Base-by-base conservation (phyloP, 2,113 vertebrate genomes). In the Ptyas mucosa region DNA sequence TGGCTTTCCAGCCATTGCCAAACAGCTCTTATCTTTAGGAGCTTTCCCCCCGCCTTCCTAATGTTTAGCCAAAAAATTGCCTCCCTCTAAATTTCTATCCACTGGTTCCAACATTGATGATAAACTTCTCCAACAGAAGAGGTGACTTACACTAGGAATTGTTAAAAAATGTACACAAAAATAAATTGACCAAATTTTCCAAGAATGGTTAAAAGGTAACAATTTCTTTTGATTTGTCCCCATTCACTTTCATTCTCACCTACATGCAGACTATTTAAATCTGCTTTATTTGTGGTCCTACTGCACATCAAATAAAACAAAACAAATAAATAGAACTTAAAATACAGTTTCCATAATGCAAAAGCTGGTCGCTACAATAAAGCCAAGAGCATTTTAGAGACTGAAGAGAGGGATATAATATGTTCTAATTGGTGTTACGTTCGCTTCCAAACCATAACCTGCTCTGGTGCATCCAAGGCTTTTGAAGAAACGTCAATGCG, bases 41-140 rank as follows among this genome's bases (percentile, higher is more conserved):
- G 15, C 2, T 81, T 75, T 39, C n/a, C 20, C 3, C 0, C 0
- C 26, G n/a, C 0, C 0, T 10, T 64, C 34, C 34, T 21, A 34
- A 69, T 75, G 8, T 81, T 81, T 43, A 81, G 75, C 75, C 75
- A 81, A 39, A 81, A 46, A 43, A 81, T 9, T 81, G 34, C 34
- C 8, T 81, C 75, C 75, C 18, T 81, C 75, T 81, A 81, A 81
- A 81, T 81, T 81, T 81, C 18, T 8, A 81, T 81, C 75, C 20
- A 43, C 18, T 81, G 8, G 8, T 39, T 43, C 18, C 34, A 39
- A 43, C 8, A 43, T 43, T 81, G 34, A 43, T 20, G n/a, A 39
- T 55, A 34, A 55, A 88, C 55, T 55, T 39, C 29, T 88, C 34
- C 18, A 88, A 8, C 2, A 55, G 87, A 34, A 34, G 18, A 88